Percentiles rank a stretch among this genome's conserved stretches.
phyloP scores from a whole-genome alignment of 2,113 vertebrate genomes.

The Malurus alboscapulatus region DNA sequence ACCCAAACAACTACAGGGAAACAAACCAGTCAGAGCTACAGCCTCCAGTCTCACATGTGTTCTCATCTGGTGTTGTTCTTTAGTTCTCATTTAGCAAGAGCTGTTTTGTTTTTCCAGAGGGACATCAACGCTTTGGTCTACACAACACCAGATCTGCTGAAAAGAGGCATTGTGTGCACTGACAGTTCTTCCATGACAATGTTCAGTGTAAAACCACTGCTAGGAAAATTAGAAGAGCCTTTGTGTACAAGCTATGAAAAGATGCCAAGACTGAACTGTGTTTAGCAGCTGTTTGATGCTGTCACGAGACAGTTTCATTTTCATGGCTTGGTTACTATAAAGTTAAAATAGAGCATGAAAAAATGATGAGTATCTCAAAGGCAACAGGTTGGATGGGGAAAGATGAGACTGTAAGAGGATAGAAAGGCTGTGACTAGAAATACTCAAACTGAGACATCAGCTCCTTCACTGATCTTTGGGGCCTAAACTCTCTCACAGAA shows the following conservation, averaged over 20 bases:
- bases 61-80: not conserved
- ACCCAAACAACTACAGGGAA: not conserved
- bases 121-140: not conserved
- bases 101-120: not conserved
- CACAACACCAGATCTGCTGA: not conserved
- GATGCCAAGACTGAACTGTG: not conserved
- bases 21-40: not conserved
- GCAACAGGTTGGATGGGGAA: not conserved
- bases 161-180: not conserved
- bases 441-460: not conserved
- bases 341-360: not conserved
- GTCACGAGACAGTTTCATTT: not conserved
- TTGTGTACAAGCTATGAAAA: not conserved
- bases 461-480: not conserved
- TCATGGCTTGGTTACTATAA: not conserved
- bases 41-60: not conserved
- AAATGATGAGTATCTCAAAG: not conserved
- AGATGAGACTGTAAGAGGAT: not conserved
- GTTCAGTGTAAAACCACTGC: not conserved
- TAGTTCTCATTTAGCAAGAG: not conserved
- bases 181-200: not conserved
- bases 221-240: not conserved
- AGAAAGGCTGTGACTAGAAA: not conserved
- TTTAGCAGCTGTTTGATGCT: not conserved
- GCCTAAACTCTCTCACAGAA: not conserved